Base-by-base conservation (phyloP, 2,888 invertebrate genomes). In the Drosophila cracens region DNA sequence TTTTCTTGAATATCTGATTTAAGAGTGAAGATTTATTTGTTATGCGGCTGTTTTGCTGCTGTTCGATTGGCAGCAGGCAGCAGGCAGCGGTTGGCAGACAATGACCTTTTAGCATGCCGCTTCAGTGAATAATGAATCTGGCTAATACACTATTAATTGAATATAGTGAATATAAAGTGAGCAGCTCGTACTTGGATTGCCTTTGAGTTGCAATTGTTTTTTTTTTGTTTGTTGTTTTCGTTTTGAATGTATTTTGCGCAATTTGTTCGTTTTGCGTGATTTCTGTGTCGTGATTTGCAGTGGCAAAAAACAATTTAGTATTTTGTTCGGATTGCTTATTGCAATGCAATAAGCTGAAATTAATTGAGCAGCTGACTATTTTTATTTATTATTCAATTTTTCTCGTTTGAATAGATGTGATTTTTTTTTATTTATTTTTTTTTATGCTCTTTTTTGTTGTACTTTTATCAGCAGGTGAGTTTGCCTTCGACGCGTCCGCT, bases 251-350 rank as follows among this genome's bases (percentile, higher is more conserved):
- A 84, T 82, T 87, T 84, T 84, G 72, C 79, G 83, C 88, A 88
- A 84, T 84, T 89, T 84, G 89, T 76, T 78, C 76, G 69, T 58
- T 78, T 89, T 87, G 80, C 85, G 84, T 86, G 87, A 80, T 78
- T 79, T 70, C 64, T 80, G 75, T 84, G 85, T 87, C 86, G 87
- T 87, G 86, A 87, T 87, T 87, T 76, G 85, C 89, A 79, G 89
- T 86, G 85, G 89, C 86, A 87, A 89, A 79, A 70, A 79, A 72
- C 74, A 64, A 43, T 59, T 27, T 66, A 48, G 40, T 40, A n/a
- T 7, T 63, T 57, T 61, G 34, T 59, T 58, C n/a, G 38, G 54
- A 70, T 70, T 76, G 57, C 77, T 86, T 83, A 78, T 11, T 33
- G 33, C 33, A 33, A 33, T 78, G 71, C 82, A 84, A 73, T 84